Base-by-base conservation (phyloP, 1,140 invertebrate species). In the Scaptomyza graminum region DNA sequence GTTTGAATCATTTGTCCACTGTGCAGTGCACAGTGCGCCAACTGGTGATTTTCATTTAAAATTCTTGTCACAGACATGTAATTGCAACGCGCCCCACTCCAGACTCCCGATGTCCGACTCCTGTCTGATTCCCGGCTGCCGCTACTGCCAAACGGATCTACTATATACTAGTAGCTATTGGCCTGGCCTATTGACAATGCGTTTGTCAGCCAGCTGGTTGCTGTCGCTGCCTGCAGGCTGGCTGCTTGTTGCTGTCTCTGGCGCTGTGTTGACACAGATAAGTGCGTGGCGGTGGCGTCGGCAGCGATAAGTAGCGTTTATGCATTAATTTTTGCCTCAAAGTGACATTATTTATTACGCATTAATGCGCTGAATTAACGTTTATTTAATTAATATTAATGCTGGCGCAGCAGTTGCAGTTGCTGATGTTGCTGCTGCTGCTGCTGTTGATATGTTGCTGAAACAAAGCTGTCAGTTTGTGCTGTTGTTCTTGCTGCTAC, bases 361-460 rank as follows among this genome's bases (percentile, higher is more conserved):
- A 88, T 83, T 89, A 88, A 88, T 83, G 79, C 84, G 84, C 79
- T 89, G 83, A 88, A 89, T 89, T 89, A 88, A 88, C 84, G 79
- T 89, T 89, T 89, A 89, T 90, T 87, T 90, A 90, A 90, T 90
- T 90, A 90, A 90, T 90, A 90, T 90, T 90, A 90, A 90, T 90
- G 87, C 82, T 80, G 74, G 41, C 18, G 60, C 67, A 39, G 44
- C 51, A 49, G 46, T 39, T 49, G 67, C 63, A n/a, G 34, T 9
- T 34, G 69, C 34, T 69, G 41, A 37, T 70, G 59, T 44, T 61
- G 50, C 54, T 44, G 57, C 46, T 46, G 25, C 8, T 22, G 31
- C 12, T 41, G 28, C 1, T 51, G 46, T 4, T 22, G n/a, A n/a
- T n/a, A 22, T 64, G 61, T 39, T 25, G 51, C 28, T 63, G 59